These are phyloP conservation scores for Lycaena phlaeas DNA, from an alignment of 2,888 invertebrate species.

Conservation along the genomic window DNA sequence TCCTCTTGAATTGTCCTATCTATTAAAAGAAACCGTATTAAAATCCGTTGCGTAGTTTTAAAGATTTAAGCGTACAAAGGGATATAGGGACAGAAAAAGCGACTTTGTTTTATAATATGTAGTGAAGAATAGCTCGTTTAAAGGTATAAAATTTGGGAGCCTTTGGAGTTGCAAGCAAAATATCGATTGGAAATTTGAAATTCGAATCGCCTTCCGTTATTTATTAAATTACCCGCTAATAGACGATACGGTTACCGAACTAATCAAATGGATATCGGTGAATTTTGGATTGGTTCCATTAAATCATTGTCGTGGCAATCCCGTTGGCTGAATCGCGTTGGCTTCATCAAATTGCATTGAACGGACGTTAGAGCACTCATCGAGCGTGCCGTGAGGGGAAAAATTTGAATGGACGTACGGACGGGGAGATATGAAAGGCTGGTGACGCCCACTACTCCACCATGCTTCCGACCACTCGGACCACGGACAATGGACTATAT, in stretches of 20 bases:
- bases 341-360: constrained; percentile 70
- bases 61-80: too few relatives aligned
- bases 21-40: too few relatives aligned
- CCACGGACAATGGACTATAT: constrained; percentile 56
- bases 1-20: too few relatives aligned
- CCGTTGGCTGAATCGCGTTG: constrained; percentile 54
- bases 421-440: constrained; percentile 36
- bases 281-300: constrained; percentile 53
- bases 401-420: constrained; percentile 68
- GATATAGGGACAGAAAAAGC: too few relatives aligned
- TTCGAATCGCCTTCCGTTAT: too few relatives aligned
- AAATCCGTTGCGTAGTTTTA: too few relatives aligned
- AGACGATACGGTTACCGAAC: constrained; percentile 16
- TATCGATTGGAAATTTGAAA: too few relatives aligned
- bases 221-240: constrained; percentile 9
- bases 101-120: too few relatives aligned
- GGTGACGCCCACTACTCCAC: constrained; percentile 38
- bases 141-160: too few relatives aligned
- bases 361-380: constrained; percentile 64
- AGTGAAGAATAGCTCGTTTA: too few relatives aligned
- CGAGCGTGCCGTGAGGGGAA: constrained; percentile 58
- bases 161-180: too few relatives aligned
- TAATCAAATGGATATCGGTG: constrained; percentile 27
- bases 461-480: constrained; percentile 59
- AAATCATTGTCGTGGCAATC: constrained; percentile 62